Percentiles rank a stretch among this genome's conserved stretches.
These are phyloP conservation scores for Danaus chrysippus DNA, from an alignment of 2,888 invertebrate species.

Conservation along the genomic window DNA sequence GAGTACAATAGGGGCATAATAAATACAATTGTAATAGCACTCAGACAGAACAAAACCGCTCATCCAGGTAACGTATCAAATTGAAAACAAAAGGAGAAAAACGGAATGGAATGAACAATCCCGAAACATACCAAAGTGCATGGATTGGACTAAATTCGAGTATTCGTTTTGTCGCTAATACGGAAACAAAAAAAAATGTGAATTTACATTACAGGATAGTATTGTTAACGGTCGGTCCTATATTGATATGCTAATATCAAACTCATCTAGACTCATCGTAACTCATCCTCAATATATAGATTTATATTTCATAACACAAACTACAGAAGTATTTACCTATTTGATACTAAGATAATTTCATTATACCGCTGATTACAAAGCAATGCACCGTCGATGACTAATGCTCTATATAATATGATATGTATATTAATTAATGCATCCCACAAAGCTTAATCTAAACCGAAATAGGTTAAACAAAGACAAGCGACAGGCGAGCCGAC, in stretches of 20 bases:
- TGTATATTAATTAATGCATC: slow-evolving; percentile 60
- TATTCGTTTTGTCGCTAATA: slow-evolving; percentile 42
- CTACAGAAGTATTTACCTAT: no score
- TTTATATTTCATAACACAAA: no score
- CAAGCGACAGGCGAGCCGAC: slow-evolving; percentile 44
- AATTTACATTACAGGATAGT: slow-evolving; percentile 17
- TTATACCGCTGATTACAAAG: no score
- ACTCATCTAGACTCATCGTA: no score
- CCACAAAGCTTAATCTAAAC: slow-evolving; percentile 71
- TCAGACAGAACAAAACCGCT: slow-evolving; percentile 46
- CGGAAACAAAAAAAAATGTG: slow-evolving; percentile 35
- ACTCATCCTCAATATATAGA: no score
- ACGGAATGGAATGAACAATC: slow-evolving; percentile 43
- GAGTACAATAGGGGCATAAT: slow-evolving; percentile 36
- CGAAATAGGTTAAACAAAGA: slow-evolving; percentile 76
- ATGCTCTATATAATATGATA: slow-evolving; percentile 33
- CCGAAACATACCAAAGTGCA: slow-evolving; percentile 48
- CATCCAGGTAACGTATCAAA: slow-evolving; percentile 40
- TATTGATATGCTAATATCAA: no score
- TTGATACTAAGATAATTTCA: no score
- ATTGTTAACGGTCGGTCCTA: no score
- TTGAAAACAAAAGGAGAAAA: slow-evolving; percentile 44
- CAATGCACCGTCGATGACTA: no score
- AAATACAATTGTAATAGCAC: slow-evolving; percentile 41
- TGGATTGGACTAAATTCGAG: slow-evolving; percentile 45